Percentiles rank a stretch among this genome's conserved stretches.
Evolutionary conservation across 2,113 vertebrate species (phyloP).

Genomic region (Myxocyprinus asiaticus): DNA sequence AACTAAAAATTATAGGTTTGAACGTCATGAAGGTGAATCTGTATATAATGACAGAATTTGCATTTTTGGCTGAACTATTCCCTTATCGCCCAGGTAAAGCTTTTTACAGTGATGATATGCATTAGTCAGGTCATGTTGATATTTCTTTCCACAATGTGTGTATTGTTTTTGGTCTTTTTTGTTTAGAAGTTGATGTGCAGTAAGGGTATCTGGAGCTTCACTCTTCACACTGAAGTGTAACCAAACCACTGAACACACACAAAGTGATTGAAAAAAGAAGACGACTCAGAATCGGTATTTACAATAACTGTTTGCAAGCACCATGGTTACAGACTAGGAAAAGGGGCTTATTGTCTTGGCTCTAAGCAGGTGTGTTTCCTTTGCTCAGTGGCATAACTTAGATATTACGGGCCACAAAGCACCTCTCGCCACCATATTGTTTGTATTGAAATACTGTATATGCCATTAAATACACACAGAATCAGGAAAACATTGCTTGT

Average conservation of each 20-base stretch:
- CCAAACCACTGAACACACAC: slow-evolving; percentile 10
- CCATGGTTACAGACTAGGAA: slow-evolving; percentile 25
- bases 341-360: slow-evolving; percentile 14
- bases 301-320: slow-evolving; percentile 6
- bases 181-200: not conserved
- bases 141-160: slow-evolving; percentile 12
- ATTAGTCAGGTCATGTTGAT: not conserved
- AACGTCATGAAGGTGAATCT: no score
- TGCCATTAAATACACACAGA: not conserved
- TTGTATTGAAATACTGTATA: not conserved
- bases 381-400: not conserved
- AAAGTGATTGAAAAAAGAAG: slow-evolving; percentile 7
- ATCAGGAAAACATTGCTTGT: not conserved
- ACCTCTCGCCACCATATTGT: not conserved
- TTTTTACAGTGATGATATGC: not conserved
- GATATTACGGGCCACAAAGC: no score
- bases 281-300: slow-evolving; percentile 15
- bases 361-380: slow-evolving; percentile 37
- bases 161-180: slow-evolving; percentile 21
- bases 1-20: no score
- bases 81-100: not conserved
- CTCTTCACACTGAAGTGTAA: slow-evolving; percentile 19
- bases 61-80: no score
- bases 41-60: no score
- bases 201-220: not conserved